Conservation (phyloP, 2,888 invertebrate genomes). For the Nematopogon swammerdamellus region DNA sequence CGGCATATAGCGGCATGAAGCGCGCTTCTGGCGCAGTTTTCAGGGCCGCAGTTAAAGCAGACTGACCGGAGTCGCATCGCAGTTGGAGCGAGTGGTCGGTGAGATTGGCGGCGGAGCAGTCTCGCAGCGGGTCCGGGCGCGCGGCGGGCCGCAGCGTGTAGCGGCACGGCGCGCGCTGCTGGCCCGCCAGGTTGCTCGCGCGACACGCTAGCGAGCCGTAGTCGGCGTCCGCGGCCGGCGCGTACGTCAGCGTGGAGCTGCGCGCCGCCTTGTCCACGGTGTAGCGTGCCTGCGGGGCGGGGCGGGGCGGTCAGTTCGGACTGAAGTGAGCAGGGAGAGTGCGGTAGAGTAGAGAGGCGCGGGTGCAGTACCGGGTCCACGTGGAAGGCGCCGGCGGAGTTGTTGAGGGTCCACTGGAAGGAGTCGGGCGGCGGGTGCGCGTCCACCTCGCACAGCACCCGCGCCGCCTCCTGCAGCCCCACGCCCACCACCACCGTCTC, state of each 20-base stretch:
- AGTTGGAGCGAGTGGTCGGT: conserved; percentile 76
- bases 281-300: conserved; percentile 52
- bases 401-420: conserved; percentile 89
- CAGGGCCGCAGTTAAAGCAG: no score
- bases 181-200: conserved; percentile 70
- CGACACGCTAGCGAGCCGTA: conserved; percentile 75
- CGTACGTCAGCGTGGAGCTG: conserved; percentile 70
- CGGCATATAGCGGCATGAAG: conserved; percentile 72
- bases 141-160: conserved; percentile 75
- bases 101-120: conserved; percentile 73
- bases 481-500: conserved; percentile 80
- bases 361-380: conserved; percentile 43
- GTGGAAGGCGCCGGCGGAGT: conserved; percentile 77
- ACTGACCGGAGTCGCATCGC: conserved; percentile 63
- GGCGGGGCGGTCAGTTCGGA: no score
- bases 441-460: conserved; percentile 79
- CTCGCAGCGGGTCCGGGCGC: conserved; percentile 73
- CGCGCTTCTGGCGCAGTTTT: conserved; percentile 67
- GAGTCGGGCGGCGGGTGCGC: conserved; percentile 78
- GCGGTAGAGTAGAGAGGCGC: no score
- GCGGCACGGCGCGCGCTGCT: conserved; percentile 69
- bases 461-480: conserved; percentile 75
- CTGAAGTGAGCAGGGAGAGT: no score
- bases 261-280: conserved; percentile 44
- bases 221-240: conserved; percentile 70